phyloP scores from a whole-genome alignment of 2,888 invertebrate species.

The Hirtodrosophila trivittata region DNA sequence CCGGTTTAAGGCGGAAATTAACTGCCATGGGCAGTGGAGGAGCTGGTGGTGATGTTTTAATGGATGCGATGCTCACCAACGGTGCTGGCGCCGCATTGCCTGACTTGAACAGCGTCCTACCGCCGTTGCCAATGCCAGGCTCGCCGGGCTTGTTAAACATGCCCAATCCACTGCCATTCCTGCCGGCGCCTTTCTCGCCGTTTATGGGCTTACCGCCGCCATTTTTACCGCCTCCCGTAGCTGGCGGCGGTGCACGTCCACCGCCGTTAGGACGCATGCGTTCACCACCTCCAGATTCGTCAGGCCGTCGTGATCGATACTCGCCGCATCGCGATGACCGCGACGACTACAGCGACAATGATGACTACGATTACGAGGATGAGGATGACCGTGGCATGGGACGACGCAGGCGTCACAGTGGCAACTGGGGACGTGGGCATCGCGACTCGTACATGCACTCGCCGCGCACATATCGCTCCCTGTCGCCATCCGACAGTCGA shows the following conservation, averaged over 20 bases:
- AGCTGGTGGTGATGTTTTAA: slow-evolving; percentile 25
- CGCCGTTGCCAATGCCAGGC: slow-evolving; percentile 82
- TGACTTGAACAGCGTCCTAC: slow-evolving; percentile 75
- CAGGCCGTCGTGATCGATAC: slow-evolving; percentile 56
- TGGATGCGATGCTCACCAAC: slow-evolving; percentile 47
- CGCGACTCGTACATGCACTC: slow-evolving; percentile 80
- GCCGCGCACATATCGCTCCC: slow-evolving; percentile 80
- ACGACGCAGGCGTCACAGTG: slow-evolving; percentile 59
- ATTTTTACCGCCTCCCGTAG: slow-evolving; percentile 84
- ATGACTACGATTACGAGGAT: slow-evolving; percentile 68
- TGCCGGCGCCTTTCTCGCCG: slow-evolving; percentile 86
- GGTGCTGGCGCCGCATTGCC: slow-evolving; percentile 29
- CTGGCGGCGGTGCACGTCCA: slow-evolving; percentile 85
- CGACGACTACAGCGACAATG: slow-evolving; percentile 76
- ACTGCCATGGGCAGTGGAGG: slow-evolving; percentile 80
- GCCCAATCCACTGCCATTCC: slow-evolving; percentile 85
- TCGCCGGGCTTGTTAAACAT: slow-evolving; percentile 81
- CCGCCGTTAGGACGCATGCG: slow-evolving; percentile 86
- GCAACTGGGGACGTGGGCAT: slow-evolving; percentile 70
- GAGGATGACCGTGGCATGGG: slow-evolving; percentile 55
- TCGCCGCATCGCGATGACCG: slow-evolving; percentile 61
- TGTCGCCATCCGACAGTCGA: slow-evolving; percentile 83
- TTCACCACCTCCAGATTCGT: slow-evolving; percentile 83
- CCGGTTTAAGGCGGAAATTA: slow-evolving; percentile 87
- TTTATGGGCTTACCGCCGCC: slow-evolving; percentile 86